Conservation (phyloP, 2,113 vertebrate species). For the Oryctolagus cuniculus region DNA sequence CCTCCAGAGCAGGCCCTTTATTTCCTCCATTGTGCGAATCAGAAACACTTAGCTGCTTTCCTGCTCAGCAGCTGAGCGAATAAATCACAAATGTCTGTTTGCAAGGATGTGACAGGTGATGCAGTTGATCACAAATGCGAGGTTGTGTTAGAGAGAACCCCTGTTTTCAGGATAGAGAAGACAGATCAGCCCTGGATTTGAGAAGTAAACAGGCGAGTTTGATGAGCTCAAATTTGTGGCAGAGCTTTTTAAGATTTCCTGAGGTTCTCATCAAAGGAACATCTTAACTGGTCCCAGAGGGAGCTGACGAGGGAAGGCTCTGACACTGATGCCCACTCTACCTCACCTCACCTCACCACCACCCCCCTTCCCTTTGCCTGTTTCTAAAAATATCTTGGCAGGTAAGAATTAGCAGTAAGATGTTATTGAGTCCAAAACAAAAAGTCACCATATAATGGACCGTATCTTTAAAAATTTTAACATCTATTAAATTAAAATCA, state of each 20-base stretch:
- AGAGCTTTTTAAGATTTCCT: slow-evolving; percentile 89
- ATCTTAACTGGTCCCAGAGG: slow-evolving; percentile 88
- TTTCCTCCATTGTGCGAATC: slow-evolving; percentile 56
- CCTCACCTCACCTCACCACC: slow-evolving; percentile 80
- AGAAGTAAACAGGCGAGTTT: slow-evolving; percentile 85
- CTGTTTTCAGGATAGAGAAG: slow-evolving; percentile 73
- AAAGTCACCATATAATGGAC: slow-evolving; percentile 74
- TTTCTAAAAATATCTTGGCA: slow-evolving; percentile 86
- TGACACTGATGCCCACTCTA: slow-evolving; percentile 85
- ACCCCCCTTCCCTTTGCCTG: slow-evolving; percentile 46
- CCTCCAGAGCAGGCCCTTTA: neutral
- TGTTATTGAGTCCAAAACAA: slow-evolving; percentile 85
- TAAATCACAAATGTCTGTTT: slow-evolving; percentile 75
- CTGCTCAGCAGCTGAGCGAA: slow-evolving; percentile 66
- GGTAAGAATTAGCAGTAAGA: slow-evolving; percentile 83
- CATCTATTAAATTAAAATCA: slow-evolving; percentile 88
- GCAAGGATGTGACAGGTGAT: slow-evolving; percentile 84
- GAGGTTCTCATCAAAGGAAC: slow-evolving; percentile 89
- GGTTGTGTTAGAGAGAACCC: slow-evolving; percentile 75
- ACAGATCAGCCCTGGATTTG: slow-evolving; percentile 78
- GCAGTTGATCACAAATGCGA: slow-evolving; percentile 79
- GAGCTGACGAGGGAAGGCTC: slow-evolving; percentile 87
- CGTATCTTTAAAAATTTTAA: slow-evolving; percentile 87
- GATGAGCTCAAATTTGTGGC: slow-evolving; percentile 86
- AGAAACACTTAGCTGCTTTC: slow-evolving; percentile 63